Percentiles rank a stretch among this genome's conserved stretches.
These are phyloP conservation scores for Morpho achilles DNA, from an alignment of 2,888 invertebrate genomes.

Conservation along the genomic window DNA sequence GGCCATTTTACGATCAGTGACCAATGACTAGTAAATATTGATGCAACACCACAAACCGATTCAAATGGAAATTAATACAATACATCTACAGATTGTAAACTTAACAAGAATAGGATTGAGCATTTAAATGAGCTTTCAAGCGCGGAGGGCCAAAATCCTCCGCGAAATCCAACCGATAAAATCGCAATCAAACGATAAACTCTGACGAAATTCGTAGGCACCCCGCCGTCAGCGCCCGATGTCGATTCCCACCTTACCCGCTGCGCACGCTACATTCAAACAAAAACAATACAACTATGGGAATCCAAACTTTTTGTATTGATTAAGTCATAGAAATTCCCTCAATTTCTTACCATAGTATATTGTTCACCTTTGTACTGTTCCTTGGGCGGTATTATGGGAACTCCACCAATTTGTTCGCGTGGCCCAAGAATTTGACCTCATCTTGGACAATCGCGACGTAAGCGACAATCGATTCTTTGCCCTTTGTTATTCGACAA, in stretches of 20 bases:
- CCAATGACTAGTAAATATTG: no score
- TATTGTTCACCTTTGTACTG: conserved; percentile 55
- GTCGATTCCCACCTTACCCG: conserved; percentile 68
- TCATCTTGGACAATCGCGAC: conserved; percentile 41
- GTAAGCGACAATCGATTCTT: conserved; percentile 47
- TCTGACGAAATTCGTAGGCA: conserved; percentile 54
- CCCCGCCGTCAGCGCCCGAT: conserved; percentile 57
- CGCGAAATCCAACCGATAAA: conserved; percentile 59
- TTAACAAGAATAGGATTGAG: conserved; percentile 36
- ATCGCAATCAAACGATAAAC: conserved; percentile 69
- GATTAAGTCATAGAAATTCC: conserved; percentile 73
- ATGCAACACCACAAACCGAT: background rate
- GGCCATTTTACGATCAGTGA: no score
- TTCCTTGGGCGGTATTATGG: conserved; percentile 69
- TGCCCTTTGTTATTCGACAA: conserved; percentile 50
- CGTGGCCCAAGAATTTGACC: conserved; percentile 62
- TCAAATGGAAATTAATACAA: conserved; percentile 21
- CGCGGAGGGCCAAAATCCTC: conserved; percentile 58
- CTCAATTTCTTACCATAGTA: conserved; percentile 50
- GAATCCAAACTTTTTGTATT: conserved; percentile 74
- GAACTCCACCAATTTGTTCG: conserved; percentile 73
- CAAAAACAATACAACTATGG: conserved; percentile 70
- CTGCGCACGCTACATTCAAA: conserved; percentile 46
- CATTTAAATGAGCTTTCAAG: conserved; percentile 38
- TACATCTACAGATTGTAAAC: conserved; percentile 21